Evolutionary conservation across 1,140 invertebrate genomes (phyloP), one percentile per base, ranked within the genome.

Genomic region (Aradophagus sp.): DNA sequence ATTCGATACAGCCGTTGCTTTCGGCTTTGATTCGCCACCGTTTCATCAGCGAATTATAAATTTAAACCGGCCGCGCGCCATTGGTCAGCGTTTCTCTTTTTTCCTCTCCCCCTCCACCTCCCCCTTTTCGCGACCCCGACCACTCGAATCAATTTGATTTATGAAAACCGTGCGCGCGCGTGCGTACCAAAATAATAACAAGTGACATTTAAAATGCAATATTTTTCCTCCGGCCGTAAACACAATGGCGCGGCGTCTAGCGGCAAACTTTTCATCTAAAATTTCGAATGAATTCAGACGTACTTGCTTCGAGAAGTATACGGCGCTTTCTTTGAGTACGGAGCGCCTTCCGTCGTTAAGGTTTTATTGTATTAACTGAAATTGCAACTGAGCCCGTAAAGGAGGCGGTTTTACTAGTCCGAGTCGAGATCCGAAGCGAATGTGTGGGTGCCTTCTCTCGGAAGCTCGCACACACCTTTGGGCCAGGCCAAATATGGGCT

Each of bases 331-430:
- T 74, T 74, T 63, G 55, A 69, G 65, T 62, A 71, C 55, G 38
- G 52, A 65, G 52, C 53, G 55, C 35, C 76, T 67, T 73, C 58
- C 72, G 42, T 72, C 71, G 58, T 61, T 61, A 78, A 76, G 76
- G 76, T 81, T 81, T 80, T 80, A 80, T 79, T 74, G 79, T 78
- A 80, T 81, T 80, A 81, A 80, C 74, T 76, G 77, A 81, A 80
- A 81, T 81, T 81, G 79, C 78, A 76, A 77, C 72, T 74, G 67
- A 73, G 69, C 68, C 74, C 76, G 70, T 79, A 79, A 79, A 81
- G 73, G 65, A 67, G 56, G 72, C 53, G 66, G 65, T 75, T 75
- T 75, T 75, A 75, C 65, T 75, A 59, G 61, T 62, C 42, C 27
- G 27, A 58, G 63, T 38, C 27, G 27, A 58, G 63, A 67, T 52